Evolutionary conservation across 2,888 invertebrate species (phyloP).

Genomic region (Meteorus colon): DNA sequence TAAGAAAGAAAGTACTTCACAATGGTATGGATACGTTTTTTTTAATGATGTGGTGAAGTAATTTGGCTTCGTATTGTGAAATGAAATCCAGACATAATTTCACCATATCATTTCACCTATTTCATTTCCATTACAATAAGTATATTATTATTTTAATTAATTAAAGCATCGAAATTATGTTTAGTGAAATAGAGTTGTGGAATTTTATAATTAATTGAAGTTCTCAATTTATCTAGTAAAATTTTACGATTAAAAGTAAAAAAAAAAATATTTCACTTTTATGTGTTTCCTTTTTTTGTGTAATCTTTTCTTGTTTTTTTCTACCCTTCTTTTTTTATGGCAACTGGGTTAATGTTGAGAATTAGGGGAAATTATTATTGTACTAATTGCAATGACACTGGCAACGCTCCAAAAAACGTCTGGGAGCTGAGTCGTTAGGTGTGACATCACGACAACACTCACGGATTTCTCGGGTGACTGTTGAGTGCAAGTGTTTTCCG

Average conservation of each 20-base stretch:
- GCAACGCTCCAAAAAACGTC: slow-evolving; percentile 51
- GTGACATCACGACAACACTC: slow-evolving; percentile 30
- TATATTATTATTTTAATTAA: neutral
- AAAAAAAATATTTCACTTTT: neutral
- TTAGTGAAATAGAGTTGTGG: neutral
- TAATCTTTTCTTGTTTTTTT: slow-evolving; percentile 7
- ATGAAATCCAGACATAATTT: no score
- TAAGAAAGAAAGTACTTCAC: no score
- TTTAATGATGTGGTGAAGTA: no score
- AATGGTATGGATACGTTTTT: no score
- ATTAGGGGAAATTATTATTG: slow-evolving; percentile 68
- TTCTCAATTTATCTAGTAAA: neutral
- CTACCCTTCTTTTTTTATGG: slow-evolving; percentile 39
- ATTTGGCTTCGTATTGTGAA: neutral
- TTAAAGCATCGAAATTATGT: neutral
- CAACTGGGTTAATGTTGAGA: slow-evolving; percentile 67
- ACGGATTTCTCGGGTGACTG: slow-evolving; percentile 44
- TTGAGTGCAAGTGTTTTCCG: slow-evolving; percentile 27
- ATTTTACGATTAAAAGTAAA: neutral
- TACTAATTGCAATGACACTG: slow-evolving; percentile 66
- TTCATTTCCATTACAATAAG: neutral
- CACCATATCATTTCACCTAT: neutral
- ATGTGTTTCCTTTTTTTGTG: neutral
- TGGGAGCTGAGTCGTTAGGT: slow-evolving; percentile 45
- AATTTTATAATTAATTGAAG: neutral